Percentiles rank a stretch among this genome's conserved stretches.
Conservation (phyloP, 2,888 invertebrate species). For the Nomada fucata region DNA sequence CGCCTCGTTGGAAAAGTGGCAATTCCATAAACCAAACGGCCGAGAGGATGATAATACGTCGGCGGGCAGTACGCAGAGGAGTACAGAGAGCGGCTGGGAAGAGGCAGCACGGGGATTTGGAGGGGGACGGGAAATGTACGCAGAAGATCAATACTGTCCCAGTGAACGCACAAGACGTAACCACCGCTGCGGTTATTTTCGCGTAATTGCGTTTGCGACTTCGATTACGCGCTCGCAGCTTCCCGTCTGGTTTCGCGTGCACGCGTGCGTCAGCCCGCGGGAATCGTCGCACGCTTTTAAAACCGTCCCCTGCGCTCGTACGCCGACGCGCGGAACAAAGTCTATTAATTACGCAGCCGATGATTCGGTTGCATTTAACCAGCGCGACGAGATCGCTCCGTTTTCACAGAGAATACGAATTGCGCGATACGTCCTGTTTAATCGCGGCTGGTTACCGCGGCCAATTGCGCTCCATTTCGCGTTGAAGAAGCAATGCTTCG, state of each 20-base stretch:
- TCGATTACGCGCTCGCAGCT: slow-evolving; percentile 29
- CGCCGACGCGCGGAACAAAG: too few species aligned
- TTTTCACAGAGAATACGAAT: too few species aligned
- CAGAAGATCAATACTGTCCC: slow-evolving; percentile 61
- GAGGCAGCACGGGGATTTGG: neutral
- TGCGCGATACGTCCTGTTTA: too few species aligned
- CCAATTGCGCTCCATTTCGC: too few species aligned
- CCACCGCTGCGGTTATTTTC: slow-evolving; percentile 60
- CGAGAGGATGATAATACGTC: slow-evolving; percentile 26
- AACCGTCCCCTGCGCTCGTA: neutral
- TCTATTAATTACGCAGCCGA: too few species aligned
- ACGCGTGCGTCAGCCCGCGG: neutral
- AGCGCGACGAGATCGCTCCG: too few species aligned
- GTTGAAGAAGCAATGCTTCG: too few species aligned
- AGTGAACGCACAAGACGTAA: slow-evolving; percentile 58
- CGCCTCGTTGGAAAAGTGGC: neutral
- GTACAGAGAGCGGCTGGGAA: neutral
- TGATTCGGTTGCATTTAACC: too few species aligned
- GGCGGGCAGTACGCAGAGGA: slow-evolving; percentile 36
- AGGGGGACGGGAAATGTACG: slow-evolving; percentile 50
- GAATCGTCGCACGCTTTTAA: neutral
- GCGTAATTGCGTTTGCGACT: slow-evolving; percentile 42
- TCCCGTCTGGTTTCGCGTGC: neutral
- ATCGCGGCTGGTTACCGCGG: too few species aligned
- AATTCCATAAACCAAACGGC: slow-evolving; percentile 6